These are phyloP conservation scores for Brachionus sp. DNA, from an alignment of 1,140 invertebrate genomes.

Conservation along the genomic window DNA sequence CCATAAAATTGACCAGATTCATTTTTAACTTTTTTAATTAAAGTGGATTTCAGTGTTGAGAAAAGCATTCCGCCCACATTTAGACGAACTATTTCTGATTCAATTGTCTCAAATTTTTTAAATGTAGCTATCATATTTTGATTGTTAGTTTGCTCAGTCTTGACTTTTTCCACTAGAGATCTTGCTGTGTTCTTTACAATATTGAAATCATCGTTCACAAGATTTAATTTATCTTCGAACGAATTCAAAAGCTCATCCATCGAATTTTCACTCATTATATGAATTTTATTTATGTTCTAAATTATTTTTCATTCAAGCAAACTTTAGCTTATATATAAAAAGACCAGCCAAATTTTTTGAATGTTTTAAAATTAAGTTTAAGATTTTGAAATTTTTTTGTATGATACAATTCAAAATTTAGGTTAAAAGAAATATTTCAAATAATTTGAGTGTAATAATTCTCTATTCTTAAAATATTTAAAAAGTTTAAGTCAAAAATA, in stretches of 20 bases:
- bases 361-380: not conserved
- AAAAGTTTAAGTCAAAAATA: too few species aligned
- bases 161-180: not conserved
- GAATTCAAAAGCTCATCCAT: conserved; percentile 1
- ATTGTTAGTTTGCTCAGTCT: conserved; percentile 3
- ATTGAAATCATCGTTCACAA: not conserved
- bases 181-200: not conserved
- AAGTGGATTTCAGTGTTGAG: conserved; percentile 22
- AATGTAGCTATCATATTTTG: not conserved
- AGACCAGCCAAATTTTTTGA: not conserved
- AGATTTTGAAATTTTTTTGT: not conserved
- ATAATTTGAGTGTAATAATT: too few species aligned
- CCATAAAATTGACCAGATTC: not conserved
- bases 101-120: conserved; percentile 36
- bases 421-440: not conserved
- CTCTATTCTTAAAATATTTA: too few species aligned
- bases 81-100: not conserved
- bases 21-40: conserved; percentile 23
- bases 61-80: conserved; percentile 20
- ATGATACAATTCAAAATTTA: not conserved
- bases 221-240: conserved; percentile 30
- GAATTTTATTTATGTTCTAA: not conserved
- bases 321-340: not conserved
- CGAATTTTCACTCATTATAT: not conserved
- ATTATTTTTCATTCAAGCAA: not conserved